Base-by-base conservation (phyloP, 2,113 vertebrate species). In the Pedionomus torquatus region DNA sequence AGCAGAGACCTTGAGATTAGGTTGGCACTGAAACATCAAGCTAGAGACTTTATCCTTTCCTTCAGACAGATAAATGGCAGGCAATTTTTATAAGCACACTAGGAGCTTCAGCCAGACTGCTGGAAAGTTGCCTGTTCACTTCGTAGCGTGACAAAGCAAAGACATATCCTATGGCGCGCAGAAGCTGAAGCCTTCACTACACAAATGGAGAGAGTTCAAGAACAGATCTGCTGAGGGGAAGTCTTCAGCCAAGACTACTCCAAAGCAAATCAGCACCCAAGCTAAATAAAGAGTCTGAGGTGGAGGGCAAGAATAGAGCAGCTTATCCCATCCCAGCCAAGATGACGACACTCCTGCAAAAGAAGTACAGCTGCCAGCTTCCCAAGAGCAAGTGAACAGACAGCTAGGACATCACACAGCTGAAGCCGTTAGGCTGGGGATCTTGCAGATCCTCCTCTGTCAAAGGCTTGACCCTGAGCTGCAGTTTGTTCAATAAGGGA, bases 241-340 rank as follows among this genome's bases (percentile, higher is more conserved):
- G 57, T 6, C 90, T 66, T 79, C 68, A 90, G 93, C 54, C 76
- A 80, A 83, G 41, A 35, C n/a, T 54, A 43, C 66, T 91, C 71
- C 79, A 81, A 77, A 93, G 83, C 70, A 93, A 75, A 75, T 85
- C 70, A 46, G 92, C 85, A 93, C 58, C 83, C 71, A 83, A 90
- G 75, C 85, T 94, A 90, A 96, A 92, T 46, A 49, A 84, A 90
- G 77, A 87, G 64, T 15, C 46, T 70, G 71, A 35, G 41, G 79
- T 66, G 63, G 49, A 94, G 25, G 82, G 71, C 58, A 74, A 54
- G 92, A 74, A 12, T 49, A 70, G 88, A 71, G 82, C 71, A 90
- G 78, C 74, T 85, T 66, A 46, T 17, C 78, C 33, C 81, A 93
- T 14, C 81, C 39, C 48, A 61, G 81, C 74, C 83, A 83, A 52